Conservation (phyloP, 2,797 vertebrate species). For the Chrysocyon brachyurus region DNA sequence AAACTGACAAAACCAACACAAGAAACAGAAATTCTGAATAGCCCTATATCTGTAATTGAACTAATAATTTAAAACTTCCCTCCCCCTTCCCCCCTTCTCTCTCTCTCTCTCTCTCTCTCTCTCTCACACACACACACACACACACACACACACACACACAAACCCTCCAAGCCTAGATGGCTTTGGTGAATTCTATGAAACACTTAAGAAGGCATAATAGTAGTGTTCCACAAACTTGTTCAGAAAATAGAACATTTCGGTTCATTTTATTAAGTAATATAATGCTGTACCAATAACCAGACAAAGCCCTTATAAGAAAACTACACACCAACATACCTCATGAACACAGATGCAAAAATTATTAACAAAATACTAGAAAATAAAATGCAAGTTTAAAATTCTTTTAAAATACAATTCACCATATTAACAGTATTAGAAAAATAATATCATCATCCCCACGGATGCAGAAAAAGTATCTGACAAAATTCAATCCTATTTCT, state of each 20-base stretch:
- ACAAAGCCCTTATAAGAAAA: slow-evolving; percentile 25
- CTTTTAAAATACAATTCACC: not conserved
- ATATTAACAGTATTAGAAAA: slow-evolving; percentile 27
- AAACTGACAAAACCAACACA: slow-evolving; percentile 14
- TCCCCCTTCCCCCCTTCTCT: not conserved
- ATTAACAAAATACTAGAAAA: slow-evolving; percentile 29
- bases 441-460: not conserved
- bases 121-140: not conserved
- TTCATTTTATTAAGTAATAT: slow-evolving; percentile 2
- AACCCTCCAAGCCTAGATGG: not conserved
- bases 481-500: not conserved
- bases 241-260: not conserved
- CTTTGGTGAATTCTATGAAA: slow-evolving; percentile 2
- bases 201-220: not conserved
- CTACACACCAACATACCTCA: not conserved
- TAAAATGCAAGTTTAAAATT: slow-evolving; percentile 24
- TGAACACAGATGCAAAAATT: not conserved
- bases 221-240: not conserved
- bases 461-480: slow-evolving; percentile 7
- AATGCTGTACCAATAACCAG: not conserved
- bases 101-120: too few species aligned
- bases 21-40: not conserved
- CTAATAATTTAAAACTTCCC: not conserved
- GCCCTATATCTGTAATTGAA: not conserved
- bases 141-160: not conserved